Base-by-base conservation (phyloP, 2,888 invertebrate species). In the Aporophyla nigra region DNA sequence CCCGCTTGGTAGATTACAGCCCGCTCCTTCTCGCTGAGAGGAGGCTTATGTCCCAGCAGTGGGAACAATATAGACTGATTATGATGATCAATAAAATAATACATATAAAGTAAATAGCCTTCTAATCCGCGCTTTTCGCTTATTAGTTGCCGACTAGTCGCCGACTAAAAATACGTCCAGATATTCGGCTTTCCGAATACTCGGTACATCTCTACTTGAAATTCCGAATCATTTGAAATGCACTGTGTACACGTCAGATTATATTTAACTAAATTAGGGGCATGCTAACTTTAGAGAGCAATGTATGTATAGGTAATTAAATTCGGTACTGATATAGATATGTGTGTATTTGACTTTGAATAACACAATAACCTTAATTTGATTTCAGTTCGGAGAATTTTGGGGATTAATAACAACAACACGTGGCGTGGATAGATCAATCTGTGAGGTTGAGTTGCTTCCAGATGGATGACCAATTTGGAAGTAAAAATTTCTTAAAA, bases 151-250 rank as follows among this genome's bases (percentile, higher is more conserved):
- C 16, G n/a, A n/a, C 14, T 33, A n/a, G n/a, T 14, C n/a, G 5
- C 21, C 33, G 5, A 12, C 3, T 4, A 4, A 5, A 40, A 40
- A 40, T 10, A 53, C 16, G 33, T 14, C 9, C 33, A 5, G 0
- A 27, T 51, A 21, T 0, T 65, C 49, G 14, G 21, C 27, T 21
- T 27, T 14, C 19, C 49, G 49, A 21, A 7, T 21, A 27, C 1
- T 21, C 7, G 21, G 27, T 21, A 66, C 51, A 66, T 51, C 66
- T 33, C 66, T 33, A 66, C 58, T n/a, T 46, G 68, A 78, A 65
- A 75, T 72, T 82, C 74, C 68, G 71, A 82, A 68, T 78, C 46
- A 76, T 86, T 82, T 73, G 21, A 69, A 72, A 82, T 84, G 81
- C 76, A 73, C 49, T 68, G 63, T 71, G 65, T 78, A 71, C 61